Percentiles rank a stretch among this genome's conserved stretches.
Conservation (phyloP, 2,888 invertebrate species). For the Epirrita christyi region DNA sequence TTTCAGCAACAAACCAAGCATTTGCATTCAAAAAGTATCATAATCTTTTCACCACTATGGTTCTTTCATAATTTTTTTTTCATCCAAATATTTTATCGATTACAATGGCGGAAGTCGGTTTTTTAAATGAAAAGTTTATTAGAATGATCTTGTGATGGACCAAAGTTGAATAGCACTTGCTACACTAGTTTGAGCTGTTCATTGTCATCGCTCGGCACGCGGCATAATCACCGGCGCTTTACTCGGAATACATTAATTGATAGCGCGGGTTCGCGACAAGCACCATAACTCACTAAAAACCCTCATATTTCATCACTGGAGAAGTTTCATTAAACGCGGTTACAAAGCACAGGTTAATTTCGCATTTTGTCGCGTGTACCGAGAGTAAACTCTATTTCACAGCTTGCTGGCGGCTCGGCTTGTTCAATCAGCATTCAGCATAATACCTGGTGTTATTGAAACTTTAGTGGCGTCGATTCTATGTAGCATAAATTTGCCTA, state of each 20-base stretch:
- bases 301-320: constrained; percentile 62
- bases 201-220: constrained; percentile 21
- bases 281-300: constrained; percentile 62
- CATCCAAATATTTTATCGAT: too few species aligned
- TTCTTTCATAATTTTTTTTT: too few species aligned
- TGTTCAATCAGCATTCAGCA: neutral
- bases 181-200: constrained; percentile 1
- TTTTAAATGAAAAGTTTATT: too few species aligned
- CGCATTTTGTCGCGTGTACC: constrained; percentile 37
- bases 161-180: constrained; percentile 1
- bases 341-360: constrained; percentile 45
- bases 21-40: too few species aligned
- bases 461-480: too few species aligned
- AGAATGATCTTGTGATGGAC: too few species aligned
- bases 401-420: constrained; percentile 11
- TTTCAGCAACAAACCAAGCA: too few species aligned
- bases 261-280: constrained; percentile 62
- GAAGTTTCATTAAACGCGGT: constrained; percentile 59
- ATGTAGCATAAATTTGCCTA: too few species aligned
- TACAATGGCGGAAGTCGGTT: too few species aligned
- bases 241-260: constrained; percentile 72
- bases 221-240: constrained; percentile 48
- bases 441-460: too few species aligned
- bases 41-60: too few species aligned
- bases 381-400: constrained; percentile 22